Evolutionary conservation across 2,113 vertebrate genomes (phyloP), one percentile per base, ranked within the genome.

Genomic region (Notothenia rossii): DNA sequence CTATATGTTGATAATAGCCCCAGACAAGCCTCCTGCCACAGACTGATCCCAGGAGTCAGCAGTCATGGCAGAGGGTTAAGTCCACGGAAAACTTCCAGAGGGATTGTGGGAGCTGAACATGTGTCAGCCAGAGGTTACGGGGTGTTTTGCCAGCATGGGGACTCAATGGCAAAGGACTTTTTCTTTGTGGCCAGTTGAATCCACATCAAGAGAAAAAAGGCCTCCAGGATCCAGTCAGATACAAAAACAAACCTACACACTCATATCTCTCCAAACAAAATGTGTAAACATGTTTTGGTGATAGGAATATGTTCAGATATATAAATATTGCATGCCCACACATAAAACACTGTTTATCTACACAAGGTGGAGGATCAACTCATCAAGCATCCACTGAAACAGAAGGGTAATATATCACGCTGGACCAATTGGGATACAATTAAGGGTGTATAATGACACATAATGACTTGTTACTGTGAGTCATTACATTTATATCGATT

Each of bases 91-190:
- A 79, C 82, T 60, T 89, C 72, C 74, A 59, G 63, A 86, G 76
- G 70, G 72, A 81, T 68, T 88, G 73, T 77, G 78, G 71, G 59
- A 83, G 49, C 75, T 68, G 76, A 87, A 88, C 88, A 92, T 79
- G 85, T 91, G 88, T 90, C 89, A 80, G 22, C 75, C 86, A 81
- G 87, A 88, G 86, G 89, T 90, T 92, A 85, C 9, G 87, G 74
- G 36, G 49, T 87, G 66, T 66, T 68, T 82, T 91, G 87, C 87
- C 89, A 92, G 73, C 20, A 5, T 3, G 7, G 59, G 86, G 70
- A 87, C 65, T 72, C 36, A 22, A 51, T 54, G 73, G 75, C 82
- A 22, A 50, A 55, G 50, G 55, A 72, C 66, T 11, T 49, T 83
- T 88, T 74, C 64, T 61, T 63, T 65, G 85, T 84, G 91, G 91